Evolutionary conservation across 2,888 invertebrate species (phyloP), one percentile per base, ranked within the genome.

Genomic region (Caenorhabditis japonica): DNA sequence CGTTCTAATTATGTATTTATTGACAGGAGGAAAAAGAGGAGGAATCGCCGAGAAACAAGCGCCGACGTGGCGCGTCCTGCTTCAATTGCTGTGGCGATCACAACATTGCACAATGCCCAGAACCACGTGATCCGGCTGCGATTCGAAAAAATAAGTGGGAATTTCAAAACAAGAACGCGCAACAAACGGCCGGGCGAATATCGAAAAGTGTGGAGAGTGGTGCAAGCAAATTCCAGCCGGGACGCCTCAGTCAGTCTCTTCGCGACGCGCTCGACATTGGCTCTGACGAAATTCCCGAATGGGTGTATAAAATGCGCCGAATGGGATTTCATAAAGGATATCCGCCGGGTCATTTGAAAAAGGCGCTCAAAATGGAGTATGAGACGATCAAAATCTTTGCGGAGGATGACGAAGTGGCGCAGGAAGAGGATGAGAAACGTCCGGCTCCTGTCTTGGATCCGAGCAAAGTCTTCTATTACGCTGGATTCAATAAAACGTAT

Each of bases 341-440:
- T 89, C 97, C 97, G 0, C 96, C 95, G 0, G 97, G 95, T 2
- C 97, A 96, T 94, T 89, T 96, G 64, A 92, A 93, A 85, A 93
- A 94, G 80, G 69, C 74, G 3, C 13, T 74, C 36, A 72, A 55
- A 30, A 30, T 36, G 8, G 64, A 64, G 41, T 59, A 49, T 15
- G 38, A n/a, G 7, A 47, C 19, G 0, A 38, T 70, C 36, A 61
- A 61, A 34, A 56, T 70, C 4, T 59, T 51, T 44, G 34, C 68
- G 5, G 68, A 53, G 12, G 46, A 53, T 19, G 3, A 27, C 2
- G n/a, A 44, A 5, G 3, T 17, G 1, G 21, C 25, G 0, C 55
- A 49, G 4, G 53, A 55, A 4, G 39, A 52, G 0, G 61, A 68
- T 4, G 21, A 47, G 30, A 17, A 23, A 3, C 19, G 33, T 3